These are phyloP conservation scores for Lamellibrachia satsuma DNA, from an alignment of 2,888 invertebrate genomes.

Conservation along the genomic window DNA sequence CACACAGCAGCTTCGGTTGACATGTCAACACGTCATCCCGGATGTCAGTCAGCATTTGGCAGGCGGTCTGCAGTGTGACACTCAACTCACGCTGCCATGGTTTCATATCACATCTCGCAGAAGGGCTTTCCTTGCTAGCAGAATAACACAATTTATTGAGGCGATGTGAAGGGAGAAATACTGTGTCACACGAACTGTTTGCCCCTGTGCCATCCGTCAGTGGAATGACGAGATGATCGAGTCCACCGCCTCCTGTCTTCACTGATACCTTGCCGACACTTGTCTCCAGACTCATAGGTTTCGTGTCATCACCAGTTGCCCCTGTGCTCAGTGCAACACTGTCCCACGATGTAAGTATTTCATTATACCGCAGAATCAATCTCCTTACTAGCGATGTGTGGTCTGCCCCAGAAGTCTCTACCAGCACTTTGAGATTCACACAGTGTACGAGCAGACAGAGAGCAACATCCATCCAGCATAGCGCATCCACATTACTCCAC, in stretches of 20 bases:
- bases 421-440: constrained; percentile 28
- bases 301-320: neutral
- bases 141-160: neutral
- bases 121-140: neutral
- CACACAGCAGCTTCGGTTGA: constrained; percentile 55
- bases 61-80: neutral
- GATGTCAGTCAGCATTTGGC: constrained; percentile 35
- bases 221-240: neutral
- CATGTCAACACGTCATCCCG: constrained; percentile 54
- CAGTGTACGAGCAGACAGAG: constrained; percentile 56
- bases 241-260: constrained; percentile 35
- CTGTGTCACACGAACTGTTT: neutral
- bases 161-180: neutral
- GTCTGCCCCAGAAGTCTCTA: neutral
- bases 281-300: constrained; percentile 24
- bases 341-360: neutral
- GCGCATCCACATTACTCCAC: constrained; percentile 60
- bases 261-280: constrained; percentile 31
- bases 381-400: neutral
- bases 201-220: neutral
- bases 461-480: constrained; percentile 63
- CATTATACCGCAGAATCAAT: neutral
- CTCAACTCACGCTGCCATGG: neutral
- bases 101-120: neutral
- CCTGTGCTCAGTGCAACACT: neutral